Percentiles rank a stretch among this genome's conserved stretches.
These are phyloP conservation scores for Bubalus kerabau DNA, from an alignment of 2,113 vertebrate genomes.

Conservation along the genomic window DNA sequence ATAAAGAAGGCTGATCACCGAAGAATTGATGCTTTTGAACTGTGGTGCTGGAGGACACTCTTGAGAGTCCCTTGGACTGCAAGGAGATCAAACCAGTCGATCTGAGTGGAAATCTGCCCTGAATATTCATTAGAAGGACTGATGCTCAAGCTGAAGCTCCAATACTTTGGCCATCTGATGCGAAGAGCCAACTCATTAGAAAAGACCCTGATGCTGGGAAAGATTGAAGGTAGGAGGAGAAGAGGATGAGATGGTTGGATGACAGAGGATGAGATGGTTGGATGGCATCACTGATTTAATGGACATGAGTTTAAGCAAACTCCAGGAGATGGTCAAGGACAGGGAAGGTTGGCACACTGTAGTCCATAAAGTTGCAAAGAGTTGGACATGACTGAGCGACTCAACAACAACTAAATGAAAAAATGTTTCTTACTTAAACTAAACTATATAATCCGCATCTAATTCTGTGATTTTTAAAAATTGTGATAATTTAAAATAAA, in stretches of 20 bases:
- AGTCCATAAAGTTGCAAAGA: not conserved
- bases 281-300: not conserved
- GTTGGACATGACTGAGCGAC: not conserved
- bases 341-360: not conserved
- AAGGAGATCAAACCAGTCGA: not conserved
- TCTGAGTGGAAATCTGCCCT: not conserved
- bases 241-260: not conserved
- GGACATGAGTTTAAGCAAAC: not conserved
- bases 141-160: not conserved
- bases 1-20: not conserved
- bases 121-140: not conserved
- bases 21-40: not conserved
- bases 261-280: not conserved
- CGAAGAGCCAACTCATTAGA: not conserved
- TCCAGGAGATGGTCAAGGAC: not conserved
- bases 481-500: conserved; percentile 41
- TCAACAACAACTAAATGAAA: not conserved
- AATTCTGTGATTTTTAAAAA: conserved; percentile 36
- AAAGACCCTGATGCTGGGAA: not conserved
- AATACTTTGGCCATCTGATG: not conserved
- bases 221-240: not conserved
- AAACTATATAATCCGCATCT: not conserved
- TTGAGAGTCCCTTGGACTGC: not conserved
- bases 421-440: conserved; percentile 4
- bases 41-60: not conserved